These are phyloP conservation scores for Coptotermes formosanus DNA, from an alignment of 1,140 invertebrate genomes.

Conservation along the genomic window DNA sequence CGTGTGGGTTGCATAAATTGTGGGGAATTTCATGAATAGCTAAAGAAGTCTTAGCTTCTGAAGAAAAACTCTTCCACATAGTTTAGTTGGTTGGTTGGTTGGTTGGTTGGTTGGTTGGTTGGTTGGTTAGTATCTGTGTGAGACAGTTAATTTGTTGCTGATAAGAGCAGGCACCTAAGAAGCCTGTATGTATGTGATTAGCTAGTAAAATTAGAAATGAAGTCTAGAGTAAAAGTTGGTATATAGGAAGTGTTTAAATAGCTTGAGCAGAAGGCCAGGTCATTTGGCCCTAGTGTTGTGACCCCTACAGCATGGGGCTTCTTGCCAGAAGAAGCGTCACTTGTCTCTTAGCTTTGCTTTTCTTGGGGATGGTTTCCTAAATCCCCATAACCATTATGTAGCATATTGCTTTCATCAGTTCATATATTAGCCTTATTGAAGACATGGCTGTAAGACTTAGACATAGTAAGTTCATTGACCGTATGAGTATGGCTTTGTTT, in stretches of 20 bases:
- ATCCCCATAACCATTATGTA: not conserved
- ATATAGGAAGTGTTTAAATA: slow-evolving; percentile 30
- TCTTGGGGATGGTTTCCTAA: slow-evolving; percentile 26
- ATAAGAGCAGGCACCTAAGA: not conserved
- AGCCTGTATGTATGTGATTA: slow-evolving; percentile 2
- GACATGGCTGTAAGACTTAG: not conserved
- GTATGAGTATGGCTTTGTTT: not conserved
- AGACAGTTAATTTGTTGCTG: too few species aligned
- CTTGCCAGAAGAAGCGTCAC: slow-evolving; percentile 34
- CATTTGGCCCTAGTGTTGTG: slow-evolving; percentile 31
- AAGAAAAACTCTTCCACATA: too few species aligned
- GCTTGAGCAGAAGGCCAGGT: slow-evolving; percentile 25
- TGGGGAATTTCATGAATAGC: too few species aligned
- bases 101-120: too few species aligned
- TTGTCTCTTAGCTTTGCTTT: slow-evolving; percentile 36
- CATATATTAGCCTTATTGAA: not conserved
- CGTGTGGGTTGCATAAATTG: too few species aligned
- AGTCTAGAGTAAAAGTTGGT: slow-evolving; percentile 27
- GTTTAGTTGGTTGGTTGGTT: too few species aligned
- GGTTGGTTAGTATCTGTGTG: too few species aligned
- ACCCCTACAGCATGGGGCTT: slow-evolving; percentile 30
- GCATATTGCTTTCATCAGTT: not conserved
- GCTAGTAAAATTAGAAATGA: slow-evolving; percentile 35
- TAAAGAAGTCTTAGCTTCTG: too few species aligned
- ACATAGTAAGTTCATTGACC: slow-evolving; percentile 13